Conservation (phyloP, 2,113 vertebrate genomes). For the Rutilus rutilus region DNA sequence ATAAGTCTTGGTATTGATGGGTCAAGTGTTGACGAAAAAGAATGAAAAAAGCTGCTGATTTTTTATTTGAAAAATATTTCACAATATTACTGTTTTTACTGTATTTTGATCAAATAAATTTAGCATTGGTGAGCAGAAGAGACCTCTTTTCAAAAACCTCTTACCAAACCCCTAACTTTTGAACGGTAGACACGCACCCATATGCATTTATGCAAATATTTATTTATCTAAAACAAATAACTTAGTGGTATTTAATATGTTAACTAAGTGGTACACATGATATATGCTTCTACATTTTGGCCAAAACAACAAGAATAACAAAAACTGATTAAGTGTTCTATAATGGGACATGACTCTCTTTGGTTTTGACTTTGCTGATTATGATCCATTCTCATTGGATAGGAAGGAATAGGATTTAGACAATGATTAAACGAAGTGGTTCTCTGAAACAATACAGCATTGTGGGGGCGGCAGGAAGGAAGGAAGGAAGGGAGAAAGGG, state of each 20-base stretch:
- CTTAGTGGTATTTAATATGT: neutral
- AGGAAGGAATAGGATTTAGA: neutral
- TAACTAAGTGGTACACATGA: neutral
- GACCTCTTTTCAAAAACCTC: too few relatives aligned
- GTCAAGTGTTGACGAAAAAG: too few relatives aligned
- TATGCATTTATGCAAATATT: too few relatives aligned
- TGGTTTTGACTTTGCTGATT: neutral
- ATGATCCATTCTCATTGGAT: neutral
- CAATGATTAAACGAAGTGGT: constrained; percentile 11
- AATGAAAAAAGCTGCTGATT: neutral
- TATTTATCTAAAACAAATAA: too few relatives aligned
- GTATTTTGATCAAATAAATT: too few relatives aligned
- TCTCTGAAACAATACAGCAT: neutral
- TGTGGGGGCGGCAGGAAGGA: neutral
- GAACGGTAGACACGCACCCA: too few relatives aligned
- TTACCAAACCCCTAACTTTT: too few relatives aligned
- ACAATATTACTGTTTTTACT: neutral
- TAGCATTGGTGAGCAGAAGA: too few relatives aligned
- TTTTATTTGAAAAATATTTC: neutral
- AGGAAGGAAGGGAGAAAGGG: neutral
- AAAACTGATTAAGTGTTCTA: neutral
- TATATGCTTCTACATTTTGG: neutral
- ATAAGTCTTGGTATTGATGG: too few relatives aligned
- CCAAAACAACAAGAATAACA: neutral
- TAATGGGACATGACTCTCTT: neutral